Conservation (phyloP, 2,113 vertebrate genomes). For the Lophura nycthemera region DNA sequence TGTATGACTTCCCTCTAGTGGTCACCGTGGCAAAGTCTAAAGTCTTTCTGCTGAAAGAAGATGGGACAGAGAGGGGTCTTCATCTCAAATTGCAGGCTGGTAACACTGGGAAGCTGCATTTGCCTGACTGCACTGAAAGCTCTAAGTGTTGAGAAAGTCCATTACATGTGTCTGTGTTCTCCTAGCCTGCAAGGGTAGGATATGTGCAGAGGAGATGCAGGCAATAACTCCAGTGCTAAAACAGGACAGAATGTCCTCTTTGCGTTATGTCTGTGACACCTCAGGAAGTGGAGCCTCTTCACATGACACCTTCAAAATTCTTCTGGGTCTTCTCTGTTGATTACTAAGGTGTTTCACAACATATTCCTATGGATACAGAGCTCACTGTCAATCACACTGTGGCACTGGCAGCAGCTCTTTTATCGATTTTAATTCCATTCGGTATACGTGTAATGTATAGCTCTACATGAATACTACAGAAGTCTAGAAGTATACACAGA, state of each 20-base stretch:
- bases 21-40: not conserved
- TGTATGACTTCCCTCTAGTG: conserved; percentile 24
- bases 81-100: not conserved
- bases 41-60: fast-evolving
- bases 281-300: not conserved
- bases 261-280: not conserved
- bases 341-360: not conserved
- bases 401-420: not conserved
- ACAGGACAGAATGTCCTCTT: not conserved
- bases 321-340: not conserved
- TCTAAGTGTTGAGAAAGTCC: not conserved
- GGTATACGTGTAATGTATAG: not conserved
- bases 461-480: not conserved
- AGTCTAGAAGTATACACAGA: not conserved
- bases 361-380: not conserved
- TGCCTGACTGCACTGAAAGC: not conserved
- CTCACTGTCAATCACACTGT: not conserved
- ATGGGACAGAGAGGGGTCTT: not conserved
- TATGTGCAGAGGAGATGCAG: not conserved
- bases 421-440: not conserved
- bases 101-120: not conserved
- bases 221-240: not conserved
- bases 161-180: not conserved
- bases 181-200: not conserved
- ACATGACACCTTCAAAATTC: not conserved